These are phyloP conservation scores for Hozukius guyotensis DNA, from an alignment of 2,797 vertebrate genomes.

Conservation along the genomic window DNA sequence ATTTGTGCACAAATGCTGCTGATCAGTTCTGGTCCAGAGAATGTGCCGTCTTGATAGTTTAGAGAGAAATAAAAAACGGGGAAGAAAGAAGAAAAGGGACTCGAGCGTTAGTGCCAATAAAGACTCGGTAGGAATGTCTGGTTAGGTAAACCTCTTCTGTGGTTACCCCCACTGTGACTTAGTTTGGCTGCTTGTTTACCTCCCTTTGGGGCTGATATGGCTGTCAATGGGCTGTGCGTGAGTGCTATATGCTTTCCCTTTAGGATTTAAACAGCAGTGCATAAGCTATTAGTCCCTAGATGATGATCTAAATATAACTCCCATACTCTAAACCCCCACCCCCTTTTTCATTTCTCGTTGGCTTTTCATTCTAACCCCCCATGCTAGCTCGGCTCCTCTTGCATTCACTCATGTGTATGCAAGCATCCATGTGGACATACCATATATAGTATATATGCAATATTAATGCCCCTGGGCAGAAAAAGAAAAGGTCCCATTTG, in stretches of 20 bases:
- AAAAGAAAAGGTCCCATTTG: conserved; percentile 50
- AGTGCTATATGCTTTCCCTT: neutral
- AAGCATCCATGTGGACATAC: conserved; percentile 47
- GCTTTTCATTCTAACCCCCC: neutral
- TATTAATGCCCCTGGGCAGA: conserved; percentile 52
- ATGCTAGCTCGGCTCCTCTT: neutral
- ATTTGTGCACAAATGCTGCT: neutral
- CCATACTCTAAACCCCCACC: neutral
- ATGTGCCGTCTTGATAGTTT: neutral
- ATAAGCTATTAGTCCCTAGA: conserved; percentile 14
- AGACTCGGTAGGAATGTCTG: conserved; percentile 13
- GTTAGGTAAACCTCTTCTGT: conserved; percentile 1
- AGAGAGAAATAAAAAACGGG: neutral
- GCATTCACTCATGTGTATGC: conserved; percentile 44
- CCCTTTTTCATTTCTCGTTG: conserved; percentile 14
- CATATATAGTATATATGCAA: conserved; percentile 45
- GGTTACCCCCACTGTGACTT: conserved; percentile 6
- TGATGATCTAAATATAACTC: conserved; percentile 56
- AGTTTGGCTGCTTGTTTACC: neutral
- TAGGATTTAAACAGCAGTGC: conserved; percentile 19
- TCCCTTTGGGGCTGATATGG: neutral
- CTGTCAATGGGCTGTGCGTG: neutral
- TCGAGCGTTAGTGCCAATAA: neutral
- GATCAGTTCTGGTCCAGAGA: neutral
- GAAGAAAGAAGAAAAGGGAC: neutral